Base-by-base conservation (phyloP, 2,797 vertebrate species). In the Melanotaenia parkinsoni region DNA sequence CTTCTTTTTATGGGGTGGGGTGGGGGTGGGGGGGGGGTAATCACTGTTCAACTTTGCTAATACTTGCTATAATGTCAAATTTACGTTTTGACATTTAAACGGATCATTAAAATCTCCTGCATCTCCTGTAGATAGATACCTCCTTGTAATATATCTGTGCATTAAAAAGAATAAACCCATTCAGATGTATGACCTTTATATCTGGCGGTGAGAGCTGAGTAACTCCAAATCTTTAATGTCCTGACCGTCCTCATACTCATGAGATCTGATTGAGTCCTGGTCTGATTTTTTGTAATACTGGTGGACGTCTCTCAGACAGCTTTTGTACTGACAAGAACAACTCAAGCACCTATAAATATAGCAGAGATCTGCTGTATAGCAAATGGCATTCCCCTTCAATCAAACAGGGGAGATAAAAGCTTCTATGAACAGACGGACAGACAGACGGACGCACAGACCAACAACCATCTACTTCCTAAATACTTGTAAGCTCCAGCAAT, bases 291-390 rank as follows among this genome's bases (percentile, higher is more conserved):
- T 74, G 76, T 83, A 93, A 91, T 80, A 93, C 90, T 81, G 85
- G 88, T 69, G 57, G 67, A 74, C 18, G 61, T 83, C 76, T 76
- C 76, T 73, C 40, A 74, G 76, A 78, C 78, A 65, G 67, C 75
- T 76, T 81, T 85, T 57, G 77, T 76, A 83, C 82, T 81, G 77
- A 87, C 81, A 43, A 85, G 75, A 80, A 86, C 79, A 76, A 88
- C 82, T 88, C 89, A 78, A 91, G 90, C 84, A 87, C 81, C 86
- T 77, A 80, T 64, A 80, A 82, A 83, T 80, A 79, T 43, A 83
- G 64, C 77, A 82, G 83, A 88, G 76, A 85, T 72, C 84, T 74
- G 81, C 81, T 84, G 76, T 76, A 77, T 79, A 78, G 80, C 79
- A 76, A 87, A 82, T 72, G 50, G 64, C 60, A 73, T 77, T 74